A percentile compares a stretch with the other conserved stretches of the same genome.
phyloP scores from a whole-genome alignment of 2,797 vertebrate species.

The Acrossocheilus fasciatus region DNA sequence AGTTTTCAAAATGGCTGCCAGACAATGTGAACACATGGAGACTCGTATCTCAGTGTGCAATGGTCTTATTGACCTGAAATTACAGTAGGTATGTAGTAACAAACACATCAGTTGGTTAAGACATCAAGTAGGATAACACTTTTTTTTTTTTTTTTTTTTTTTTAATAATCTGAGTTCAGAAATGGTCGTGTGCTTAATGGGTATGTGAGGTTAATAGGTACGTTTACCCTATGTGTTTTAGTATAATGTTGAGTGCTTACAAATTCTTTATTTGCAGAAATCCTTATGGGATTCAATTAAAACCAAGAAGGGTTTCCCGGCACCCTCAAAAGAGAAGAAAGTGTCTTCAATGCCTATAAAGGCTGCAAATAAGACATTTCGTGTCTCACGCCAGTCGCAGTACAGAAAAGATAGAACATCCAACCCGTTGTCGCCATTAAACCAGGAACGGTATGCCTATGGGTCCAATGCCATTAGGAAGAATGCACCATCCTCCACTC shows the following conservation, averaged over 20 bases:
- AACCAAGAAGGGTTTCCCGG: constrained; percentile 75
- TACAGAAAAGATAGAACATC: constrained; percentile 72
- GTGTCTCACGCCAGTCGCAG: constrained; percentile 75
- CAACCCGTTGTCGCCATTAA: constrained; percentile 79
- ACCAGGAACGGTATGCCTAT: constrained; percentile 27
- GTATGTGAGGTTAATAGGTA: neutral
- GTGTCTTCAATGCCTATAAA: constrained; percentile 70
- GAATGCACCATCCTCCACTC: constrained; percentile 20
- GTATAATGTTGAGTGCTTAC: neutral
- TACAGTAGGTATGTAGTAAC: no score
- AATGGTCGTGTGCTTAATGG: neutral
- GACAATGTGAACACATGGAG: no score
- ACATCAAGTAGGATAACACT: neutral
- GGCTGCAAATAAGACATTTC: constrained; percentile 83
- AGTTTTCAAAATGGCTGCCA: no score
- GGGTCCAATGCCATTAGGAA: constrained; percentile 68
- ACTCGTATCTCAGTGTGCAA: no score
- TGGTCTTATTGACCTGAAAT: no score
- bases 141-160: no score
- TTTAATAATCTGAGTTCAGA: neutral
- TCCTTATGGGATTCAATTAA: constrained; percentile 90
- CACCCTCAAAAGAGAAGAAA: constrained; percentile 67
- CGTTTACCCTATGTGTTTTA: neutral
- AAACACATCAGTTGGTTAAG: neutral
- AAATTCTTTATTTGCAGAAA: constrained; percentile 77